Percentiles rank a stretch among this genome's conserved stretches.
phyloP scores from a whole-genome alignment of 2,888 invertebrate genomes.

The Nephrotoma appendiculata region DNA sequence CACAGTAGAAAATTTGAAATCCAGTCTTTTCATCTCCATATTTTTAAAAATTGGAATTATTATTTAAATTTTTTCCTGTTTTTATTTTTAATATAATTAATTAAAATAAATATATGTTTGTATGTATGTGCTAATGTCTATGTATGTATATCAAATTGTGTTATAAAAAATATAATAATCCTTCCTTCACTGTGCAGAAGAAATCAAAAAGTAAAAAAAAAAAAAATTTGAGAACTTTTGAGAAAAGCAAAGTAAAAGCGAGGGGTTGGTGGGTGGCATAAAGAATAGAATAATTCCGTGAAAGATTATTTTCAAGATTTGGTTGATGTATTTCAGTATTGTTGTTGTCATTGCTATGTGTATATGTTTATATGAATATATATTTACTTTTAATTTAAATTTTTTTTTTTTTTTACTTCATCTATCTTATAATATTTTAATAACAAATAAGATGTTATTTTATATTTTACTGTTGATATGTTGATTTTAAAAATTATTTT shows the following conservation, averaged over 20 bases:
- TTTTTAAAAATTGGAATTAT: background rate
- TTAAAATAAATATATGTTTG: background rate
- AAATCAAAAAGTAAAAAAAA: background rate
- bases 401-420: background rate
- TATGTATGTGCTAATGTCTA: background rate
- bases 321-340: background rate
- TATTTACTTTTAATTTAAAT: background rate
- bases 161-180: background rate
- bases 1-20: background rate
- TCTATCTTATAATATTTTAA: background rate
- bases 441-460: background rate
- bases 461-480: background rate
- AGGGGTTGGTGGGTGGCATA: background rate
- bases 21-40: background rate
- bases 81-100: background rate
- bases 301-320: background rate
- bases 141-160: background rate
- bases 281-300: background rate
- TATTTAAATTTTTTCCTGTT: background rate
- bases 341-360: no score
- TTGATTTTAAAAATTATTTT: background rate
- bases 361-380: background rate
- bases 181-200: background rate
- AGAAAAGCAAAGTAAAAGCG: background rate
- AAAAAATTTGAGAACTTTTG: background rate